phyloP scores from a whole-genome alignment of 2,888 invertebrate genomes.

The Acrobasis suavella region DNA sequence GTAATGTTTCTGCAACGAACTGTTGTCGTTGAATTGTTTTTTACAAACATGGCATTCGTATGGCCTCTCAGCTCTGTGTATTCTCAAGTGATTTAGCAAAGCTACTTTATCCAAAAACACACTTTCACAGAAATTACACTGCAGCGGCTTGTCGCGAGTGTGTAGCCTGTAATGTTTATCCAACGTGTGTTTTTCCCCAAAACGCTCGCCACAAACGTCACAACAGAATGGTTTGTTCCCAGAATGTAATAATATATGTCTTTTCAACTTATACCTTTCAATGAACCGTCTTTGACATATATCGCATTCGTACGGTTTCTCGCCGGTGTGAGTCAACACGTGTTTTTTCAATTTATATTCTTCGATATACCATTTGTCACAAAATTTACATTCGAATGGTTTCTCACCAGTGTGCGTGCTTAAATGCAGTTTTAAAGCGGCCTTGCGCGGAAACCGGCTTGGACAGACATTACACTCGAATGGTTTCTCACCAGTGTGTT shows the following conservation, averaged over 20 bases:
- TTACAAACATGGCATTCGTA: background rate
- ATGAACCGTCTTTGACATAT: background rate
- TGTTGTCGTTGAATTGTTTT: background rate
- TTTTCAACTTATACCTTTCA: background rate
- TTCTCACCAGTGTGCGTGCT: background rate
- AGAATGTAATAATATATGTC: background rate
- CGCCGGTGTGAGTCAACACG: constrained; percentile 28
- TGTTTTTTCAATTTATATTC: constrained; percentile 23
- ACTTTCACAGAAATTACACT: background rate
- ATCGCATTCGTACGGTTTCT: constrained; percentile 27
- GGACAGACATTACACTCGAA: background rate
- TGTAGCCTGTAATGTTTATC: background rate
- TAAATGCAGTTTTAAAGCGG: background rate
- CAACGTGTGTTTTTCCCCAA: background rate
- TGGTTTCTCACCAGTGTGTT: background rate
- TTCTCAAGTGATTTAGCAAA: background rate
- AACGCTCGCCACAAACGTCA: background rate
- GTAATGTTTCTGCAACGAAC: background rate
- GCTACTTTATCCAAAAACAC: background rate
- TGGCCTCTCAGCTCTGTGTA: background rate
- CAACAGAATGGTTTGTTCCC: background rate
- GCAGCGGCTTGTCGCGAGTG: background rate
- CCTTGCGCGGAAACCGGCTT: background rate
- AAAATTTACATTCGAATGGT: background rate
- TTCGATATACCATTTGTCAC: background rate